Percentiles rank a stretch among this genome's conserved stretches.
phyloP scores from a whole-genome alignment of 35 echinoderm and acorn worm species.

The Heliocidaris erythrogramma region DNA sequence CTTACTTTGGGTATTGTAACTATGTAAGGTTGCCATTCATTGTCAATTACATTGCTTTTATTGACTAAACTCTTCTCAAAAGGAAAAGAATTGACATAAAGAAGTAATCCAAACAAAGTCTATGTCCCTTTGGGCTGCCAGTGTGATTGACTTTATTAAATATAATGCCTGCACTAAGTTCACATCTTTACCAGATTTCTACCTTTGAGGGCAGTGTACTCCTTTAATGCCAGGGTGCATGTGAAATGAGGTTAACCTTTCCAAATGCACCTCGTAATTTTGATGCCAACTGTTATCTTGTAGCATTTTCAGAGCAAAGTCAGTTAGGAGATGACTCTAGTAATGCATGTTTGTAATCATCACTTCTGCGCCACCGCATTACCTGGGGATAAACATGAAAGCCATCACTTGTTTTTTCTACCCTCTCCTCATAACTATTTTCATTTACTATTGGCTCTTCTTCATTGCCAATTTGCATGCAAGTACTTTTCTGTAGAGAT shows the following conservation, averaged over 20 bases:
- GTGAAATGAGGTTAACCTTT: background rate
- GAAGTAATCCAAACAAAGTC: background rate
- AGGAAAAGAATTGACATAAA: background rate
- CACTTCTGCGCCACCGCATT: background rate
- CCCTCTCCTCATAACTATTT: background rate
- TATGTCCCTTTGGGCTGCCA: background rate
- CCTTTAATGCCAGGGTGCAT: background rate
- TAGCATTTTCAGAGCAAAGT: background rate
- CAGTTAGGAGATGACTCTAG: background rate
- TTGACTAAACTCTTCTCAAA: background rate
- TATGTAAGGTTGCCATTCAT: background rate
- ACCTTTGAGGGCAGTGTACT: conserved; percentile 7
- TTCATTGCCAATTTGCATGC: background rate
- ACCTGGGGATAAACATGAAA: background rate
- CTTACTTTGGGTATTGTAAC: background rate
- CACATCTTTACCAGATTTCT: background rate
- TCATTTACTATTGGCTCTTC: background rate
- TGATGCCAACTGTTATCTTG: background rate
- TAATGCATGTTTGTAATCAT: background rate
- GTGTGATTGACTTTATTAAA: background rate
- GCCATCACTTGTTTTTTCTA: background rate
- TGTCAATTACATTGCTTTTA: background rate
- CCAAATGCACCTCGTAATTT: background rate
- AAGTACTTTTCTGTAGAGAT: background rate
- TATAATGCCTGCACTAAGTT: background rate